These are phyloP conservation scores for Nymphicus hollandicus DNA, from an alignment of 2,113 vertebrate genomes.

Conservation along the genomic window DNA sequence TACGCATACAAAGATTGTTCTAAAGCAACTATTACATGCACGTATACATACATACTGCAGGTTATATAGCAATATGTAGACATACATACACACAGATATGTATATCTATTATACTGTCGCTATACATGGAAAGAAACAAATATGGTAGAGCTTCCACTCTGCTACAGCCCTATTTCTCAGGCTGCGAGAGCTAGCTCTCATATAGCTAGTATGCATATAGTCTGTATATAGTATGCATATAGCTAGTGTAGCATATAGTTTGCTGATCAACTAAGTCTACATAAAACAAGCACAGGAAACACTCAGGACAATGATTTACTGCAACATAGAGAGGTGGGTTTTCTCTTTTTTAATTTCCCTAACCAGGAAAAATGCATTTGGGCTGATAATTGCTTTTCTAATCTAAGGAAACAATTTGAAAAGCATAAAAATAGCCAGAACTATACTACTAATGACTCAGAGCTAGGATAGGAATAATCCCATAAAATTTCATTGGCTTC, in stretches of 20 bases:
- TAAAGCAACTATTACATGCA: not conserved
- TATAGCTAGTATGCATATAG: not conserved
- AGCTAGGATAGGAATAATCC: not conserved
- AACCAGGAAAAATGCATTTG: not conserved
- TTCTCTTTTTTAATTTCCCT: not conserved
- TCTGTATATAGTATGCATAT: too few relatives aligned
- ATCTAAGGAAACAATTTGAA: not conserved
- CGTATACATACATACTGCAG: not conserved
- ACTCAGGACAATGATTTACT: not conserved
- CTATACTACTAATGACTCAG: not conserved
- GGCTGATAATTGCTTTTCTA: not conserved
- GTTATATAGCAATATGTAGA: not conserved
- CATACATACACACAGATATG: fast-evolving
- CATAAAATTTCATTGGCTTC: not conserved
- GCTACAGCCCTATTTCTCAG: not conserved
- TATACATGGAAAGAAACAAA: not conserved
- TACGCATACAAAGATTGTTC: not conserved
- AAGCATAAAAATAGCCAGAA: not conserved
- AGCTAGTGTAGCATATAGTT: too few relatives aligned
- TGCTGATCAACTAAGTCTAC: not conserved
- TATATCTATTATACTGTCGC: not conserved
- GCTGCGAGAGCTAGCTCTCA: not conserved
- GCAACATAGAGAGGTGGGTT: not conserved
- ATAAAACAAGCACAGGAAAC: not conserved
- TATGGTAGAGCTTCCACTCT: not conserved